A percentile compares a stretch with the other conserved stretches of the same genome.
These are phyloP conservation scores for Uropetala carovei DNA, from an alignment of 2,888 invertebrate genomes.

Conservation along the genomic window DNA sequence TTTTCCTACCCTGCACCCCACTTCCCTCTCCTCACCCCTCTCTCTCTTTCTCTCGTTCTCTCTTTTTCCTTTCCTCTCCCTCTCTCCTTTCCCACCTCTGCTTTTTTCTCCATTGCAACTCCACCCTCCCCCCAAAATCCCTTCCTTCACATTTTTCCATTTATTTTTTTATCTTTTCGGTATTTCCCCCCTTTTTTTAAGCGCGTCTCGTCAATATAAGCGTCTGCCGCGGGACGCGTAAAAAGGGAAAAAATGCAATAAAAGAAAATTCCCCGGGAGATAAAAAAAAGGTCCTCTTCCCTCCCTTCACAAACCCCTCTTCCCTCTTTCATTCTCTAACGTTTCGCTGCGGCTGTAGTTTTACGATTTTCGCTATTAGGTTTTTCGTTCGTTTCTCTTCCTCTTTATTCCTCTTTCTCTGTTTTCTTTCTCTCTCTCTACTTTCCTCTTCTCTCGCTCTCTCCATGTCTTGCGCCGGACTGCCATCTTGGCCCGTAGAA, in stretches of 20 bases:
- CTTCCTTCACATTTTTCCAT: neutral
- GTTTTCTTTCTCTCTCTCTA: neutral
- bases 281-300: neutral
- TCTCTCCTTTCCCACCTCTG: neutral
- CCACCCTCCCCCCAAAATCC: neutral
- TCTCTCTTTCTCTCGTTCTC: neutral
- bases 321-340: neutral
- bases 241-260: neutral
- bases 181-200: neutral
- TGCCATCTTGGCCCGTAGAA: neutral
- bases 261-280: neutral
- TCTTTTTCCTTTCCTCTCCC: neutral
- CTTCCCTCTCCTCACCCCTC: neutral
- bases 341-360: neutral
- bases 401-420: neutral
- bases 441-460: neutral
- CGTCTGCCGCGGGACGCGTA: slow-evolving; percentile 40
- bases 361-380: neutral
- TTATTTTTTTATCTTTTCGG: neutral
- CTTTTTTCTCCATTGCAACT: too few species aligned
- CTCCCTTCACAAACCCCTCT: neutral
- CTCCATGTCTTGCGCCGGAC: neutral
- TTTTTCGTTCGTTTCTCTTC: too few species aligned
- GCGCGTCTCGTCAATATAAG: slow-evolving; percentile 21
- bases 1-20: too few species aligned